phyloP scores from a whole-genome alignment of 2,113 vertebrate genomes.

The Sus scrofa region T2T-Sscrofa CM000824.6:133157001-133157500 shows the following conservation, averaged over 20 bases:
- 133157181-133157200: conserved; percentile 3
- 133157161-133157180: too few relatives aligned
- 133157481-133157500: too few relatives aligned
- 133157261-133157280: background rate
- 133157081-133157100: too few relatives aligned
- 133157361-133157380: background rate
- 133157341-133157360: background rate
- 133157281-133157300: background rate
- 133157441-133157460: background rate
- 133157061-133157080: too few relatives aligned
- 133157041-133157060: too few relatives aligned
- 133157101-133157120: too few relatives aligned
- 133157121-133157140: too few relatives aligned
- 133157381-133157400: too few relatives aligned
- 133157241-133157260: background rate
- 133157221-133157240: background rate
- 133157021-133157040: too few relatives aligned
- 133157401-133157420: background rate
- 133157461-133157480: too few relatives aligned
- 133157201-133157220: background rate
- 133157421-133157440: conserved; percentile 4
- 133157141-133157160: too few relatives aligned
- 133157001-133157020: too few relatives aligned
- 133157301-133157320: background rate
- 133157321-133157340: background rate